Evolutionary conservation across 2,113 vertebrate species (phyloP).

Genomic region (Vombatus ursinus): DNA sequence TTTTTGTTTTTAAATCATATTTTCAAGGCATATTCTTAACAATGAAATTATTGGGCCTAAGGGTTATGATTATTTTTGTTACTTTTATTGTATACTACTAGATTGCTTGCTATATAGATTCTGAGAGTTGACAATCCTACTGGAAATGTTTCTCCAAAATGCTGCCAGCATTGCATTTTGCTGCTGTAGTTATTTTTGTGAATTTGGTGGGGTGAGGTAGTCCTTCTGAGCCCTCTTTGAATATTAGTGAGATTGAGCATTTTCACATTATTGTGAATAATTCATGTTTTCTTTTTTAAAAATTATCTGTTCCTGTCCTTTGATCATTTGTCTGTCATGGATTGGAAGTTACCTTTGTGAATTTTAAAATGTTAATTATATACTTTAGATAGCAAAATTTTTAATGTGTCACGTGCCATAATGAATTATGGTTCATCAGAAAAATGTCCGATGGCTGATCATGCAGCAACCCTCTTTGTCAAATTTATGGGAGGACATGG

Average conservation of each 20-base stretch:
- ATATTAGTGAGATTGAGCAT: not conserved
- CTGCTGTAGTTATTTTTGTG: not conserved
- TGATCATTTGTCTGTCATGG: not conserved
- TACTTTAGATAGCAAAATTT: not conserved
- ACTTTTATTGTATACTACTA: not conserved
- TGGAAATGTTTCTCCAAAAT: not conserved
- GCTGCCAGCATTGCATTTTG: not conserved
- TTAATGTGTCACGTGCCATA: not conserved
- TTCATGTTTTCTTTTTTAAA: not conserved
- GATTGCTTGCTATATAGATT: not conserved
- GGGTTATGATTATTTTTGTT: not conserved
- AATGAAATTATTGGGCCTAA: not conserved
- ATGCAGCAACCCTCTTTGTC: not conserved
- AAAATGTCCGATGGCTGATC: not conserved
- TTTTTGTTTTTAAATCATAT: not conserved
- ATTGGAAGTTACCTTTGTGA: not conserved
- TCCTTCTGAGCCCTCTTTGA: not conserved
- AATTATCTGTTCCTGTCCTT: not conserved
- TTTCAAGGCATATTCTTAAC: not conserved
- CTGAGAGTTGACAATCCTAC: not conserved
- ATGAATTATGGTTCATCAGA: not conserved
- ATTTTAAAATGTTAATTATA: not conserved
- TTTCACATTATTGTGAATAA: not conserved
- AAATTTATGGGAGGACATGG: not conserved
- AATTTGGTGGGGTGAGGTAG: not conserved